phyloP scores from a whole-genome alignment of 2,888 invertebrate genomes.

The Taphrorychus bicolor region DNA sequence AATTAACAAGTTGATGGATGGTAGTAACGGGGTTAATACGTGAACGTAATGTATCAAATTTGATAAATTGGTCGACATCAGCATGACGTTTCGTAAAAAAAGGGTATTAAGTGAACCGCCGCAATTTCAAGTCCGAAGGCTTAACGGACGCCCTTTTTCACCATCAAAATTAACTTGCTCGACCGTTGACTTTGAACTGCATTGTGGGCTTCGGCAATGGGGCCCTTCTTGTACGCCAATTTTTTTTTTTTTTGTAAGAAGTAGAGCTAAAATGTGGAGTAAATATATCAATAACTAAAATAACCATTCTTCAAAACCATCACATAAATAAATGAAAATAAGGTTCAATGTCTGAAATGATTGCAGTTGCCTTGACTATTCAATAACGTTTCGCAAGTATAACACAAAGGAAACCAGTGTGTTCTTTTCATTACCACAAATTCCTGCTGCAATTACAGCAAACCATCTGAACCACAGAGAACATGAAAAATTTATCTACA shows the following conservation, averaged over 20 bases:
- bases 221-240: not conserved
- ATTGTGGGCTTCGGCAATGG: not conserved
- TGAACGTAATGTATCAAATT: conserved; percentile 32
- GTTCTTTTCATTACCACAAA: too few relatives aligned
- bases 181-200: not conserved
- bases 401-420: too few relatives aligned
- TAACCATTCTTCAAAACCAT: too few relatives aligned
- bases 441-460: too few relatives aligned
- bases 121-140: conserved; percentile 18
- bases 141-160: conserved; percentile 15
- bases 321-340: too few relatives aligned
- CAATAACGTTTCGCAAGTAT: too few relatives aligned
- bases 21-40: conserved; percentile 25
- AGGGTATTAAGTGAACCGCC: conserved; percentile 29
- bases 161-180: conserved; percentile 4
- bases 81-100: conserved; percentile 25
- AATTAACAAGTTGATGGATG: conserved; percentile 34
- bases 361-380: too few relatives aligned
- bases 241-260: too few relatives aligned
- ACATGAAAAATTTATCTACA: not conserved
- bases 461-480: too few relatives aligned
- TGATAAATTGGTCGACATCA: conserved; percentile 30
- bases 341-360: too few relatives aligned
- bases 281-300: too few relatives aligned
- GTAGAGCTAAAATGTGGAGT: too few relatives aligned